Base-by-base conservation (phyloP, 2,797 vertebrate species). In the Nyctalus aviator region DNA sequence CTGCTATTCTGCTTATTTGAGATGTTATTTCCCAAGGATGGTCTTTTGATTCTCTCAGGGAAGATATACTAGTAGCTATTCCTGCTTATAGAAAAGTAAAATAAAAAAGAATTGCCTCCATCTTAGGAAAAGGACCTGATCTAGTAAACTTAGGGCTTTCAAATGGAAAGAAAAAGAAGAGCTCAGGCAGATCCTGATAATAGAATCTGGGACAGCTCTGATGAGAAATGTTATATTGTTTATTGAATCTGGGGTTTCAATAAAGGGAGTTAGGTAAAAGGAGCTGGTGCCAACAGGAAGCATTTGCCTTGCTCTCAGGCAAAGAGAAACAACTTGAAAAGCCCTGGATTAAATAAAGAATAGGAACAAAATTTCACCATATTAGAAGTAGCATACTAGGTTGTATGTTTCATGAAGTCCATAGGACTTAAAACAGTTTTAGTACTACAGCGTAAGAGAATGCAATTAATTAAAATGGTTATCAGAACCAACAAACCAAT, bases 191-290 rank as follows among this genome's bases (percentile, higher is more conserved):
- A 76, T 27, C 17, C 84, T 50, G 85, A 79, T 35, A 37, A 64
- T 7, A 41, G 77, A 78, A 88, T 88, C 73, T 57, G 17, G 85
- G 93, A 25, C 82, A 90, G 79, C 37, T 50, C 69, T 82, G 46
- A 30, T 25, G 57, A 93, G 30, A 55, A 32, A 46, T 18, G 64
- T 23, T 30, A 59, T 10, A 83, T 20, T 50, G 62, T n/a, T 68
- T 15, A 41, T 0, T 57, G 72, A 66, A 55, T 75, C 72, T 59
- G 13, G 66, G 21, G 71, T 75, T 84, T 37, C 41, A 69, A n/a
- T n/a, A n/a, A n/a, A 30, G 23, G 6, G 35, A 85, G n/a, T 13
- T 30, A 35, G 23, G 84, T 37, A 84, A 66, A 90, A 88, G n/a
- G 50, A 72, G 23, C 32, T 30, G 21, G 64, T 2, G 9, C 32